These are phyloP conservation scores for Orbicella faveolata DNA, from an alignment of 64 coral and sea anemone genomes.

Conservation along the genomic window DNA sequence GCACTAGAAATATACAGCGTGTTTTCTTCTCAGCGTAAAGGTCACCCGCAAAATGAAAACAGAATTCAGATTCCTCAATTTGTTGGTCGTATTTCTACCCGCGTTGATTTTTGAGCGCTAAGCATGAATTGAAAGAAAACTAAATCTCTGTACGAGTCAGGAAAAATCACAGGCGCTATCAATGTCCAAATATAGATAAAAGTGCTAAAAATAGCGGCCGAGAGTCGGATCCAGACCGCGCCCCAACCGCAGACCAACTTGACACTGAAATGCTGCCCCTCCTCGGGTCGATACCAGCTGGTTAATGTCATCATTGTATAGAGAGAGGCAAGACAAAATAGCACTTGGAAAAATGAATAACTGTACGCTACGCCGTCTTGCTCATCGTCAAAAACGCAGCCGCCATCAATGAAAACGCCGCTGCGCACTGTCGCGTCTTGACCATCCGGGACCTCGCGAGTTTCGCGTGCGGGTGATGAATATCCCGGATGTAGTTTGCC, in stretches of 20 bases:
- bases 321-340: conserved; percentile 77
- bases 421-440: neutral
- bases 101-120: neutral
- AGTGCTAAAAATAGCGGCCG: conserved; percentile 88
- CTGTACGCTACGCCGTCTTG: conserved; percentile 83
- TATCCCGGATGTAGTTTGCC: conserved; percentile 74
- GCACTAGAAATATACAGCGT: too few species aligned
- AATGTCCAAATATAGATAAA: conserved; percentile 99
- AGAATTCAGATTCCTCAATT: neutral
- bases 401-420: neutral
- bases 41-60: too few species aligned
- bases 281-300: conserved; percentile 92
- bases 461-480: neutral
- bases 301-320: conserved; percentile 94
- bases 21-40: too few species aligned
- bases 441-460: neutral
- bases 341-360: conserved; percentile 91
- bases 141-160: conserved; percentile 90
- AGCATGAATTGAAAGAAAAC: conserved; percentile 98
- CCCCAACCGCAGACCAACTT: conserved; percentile 94
- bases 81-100: neutral
- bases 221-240: conserved; percentile 92
- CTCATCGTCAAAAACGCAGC: conserved; percentile 74
- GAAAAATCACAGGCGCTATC: conserved; percentile 93
- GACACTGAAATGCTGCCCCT: conserved; percentile 83